phyloP scores from a whole-genome alignment of 2,888 invertebrate genomes.

The Nymphalis polychloros region DNA sequence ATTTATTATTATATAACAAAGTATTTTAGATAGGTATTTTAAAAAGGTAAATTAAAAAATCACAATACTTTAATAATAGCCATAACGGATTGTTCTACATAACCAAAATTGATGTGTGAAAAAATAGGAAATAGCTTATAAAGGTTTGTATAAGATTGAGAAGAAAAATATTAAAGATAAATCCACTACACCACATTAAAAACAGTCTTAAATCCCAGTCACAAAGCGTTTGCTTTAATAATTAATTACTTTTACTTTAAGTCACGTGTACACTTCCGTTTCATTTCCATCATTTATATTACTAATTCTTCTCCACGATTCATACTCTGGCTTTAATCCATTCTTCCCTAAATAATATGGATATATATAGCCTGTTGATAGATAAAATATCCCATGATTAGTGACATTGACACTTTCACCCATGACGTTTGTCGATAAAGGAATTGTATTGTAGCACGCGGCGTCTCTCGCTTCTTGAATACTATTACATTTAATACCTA shows the following conservation, averaged over 20 bases:
- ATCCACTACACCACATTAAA: too few species aligned
- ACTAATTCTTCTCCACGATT: constrained; percentile 60
- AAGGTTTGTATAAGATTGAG: too few species aligned
- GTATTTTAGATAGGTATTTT: too few species aligned
- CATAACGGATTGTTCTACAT: too few species aligned
- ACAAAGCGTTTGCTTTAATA: not conserved
- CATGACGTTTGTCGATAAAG: constrained; percentile 59
- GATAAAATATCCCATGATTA: constrained; percentile 64
- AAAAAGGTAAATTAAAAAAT: too few species aligned
- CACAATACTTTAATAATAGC: too few species aligned
- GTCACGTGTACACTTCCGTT: constrained; percentile 61
- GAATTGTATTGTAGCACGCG: constrained; percentile 55
- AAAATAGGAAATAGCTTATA: too few species aligned
- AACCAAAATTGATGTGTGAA: too few species aligned
- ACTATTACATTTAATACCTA: constrained; percentile 61
- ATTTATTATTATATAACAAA: too few species aligned
- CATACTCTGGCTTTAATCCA: constrained; percentile 61
- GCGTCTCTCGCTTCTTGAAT: constrained; percentile 69
- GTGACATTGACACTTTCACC: constrained; percentile 55
- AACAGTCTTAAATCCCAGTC: too few species aligned
- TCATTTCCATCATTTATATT: constrained; percentile 63
- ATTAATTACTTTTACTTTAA: not conserved
- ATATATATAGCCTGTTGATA: constrained; percentile 61
- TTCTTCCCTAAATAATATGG: constrained; percentile 67
- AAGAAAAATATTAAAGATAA: too few species aligned